These are phyloP conservation scores for Anseranas semipalmata DNA, from an alignment of 2,113 vertebrate species.

Conservation along the genomic window DNA sequence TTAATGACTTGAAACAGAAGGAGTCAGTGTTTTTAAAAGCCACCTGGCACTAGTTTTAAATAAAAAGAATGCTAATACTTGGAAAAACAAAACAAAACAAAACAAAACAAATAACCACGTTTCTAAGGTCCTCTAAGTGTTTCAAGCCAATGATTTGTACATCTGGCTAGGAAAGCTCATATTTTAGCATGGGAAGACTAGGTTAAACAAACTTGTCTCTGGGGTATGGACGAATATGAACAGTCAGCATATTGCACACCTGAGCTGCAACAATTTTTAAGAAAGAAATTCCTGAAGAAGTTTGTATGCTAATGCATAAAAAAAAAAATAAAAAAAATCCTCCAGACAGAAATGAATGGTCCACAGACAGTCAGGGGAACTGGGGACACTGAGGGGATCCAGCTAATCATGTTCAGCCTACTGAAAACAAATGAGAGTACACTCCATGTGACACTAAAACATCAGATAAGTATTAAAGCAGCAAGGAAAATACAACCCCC, in stretches of 20 bases:
- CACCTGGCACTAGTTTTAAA: constrained; percentile 58
- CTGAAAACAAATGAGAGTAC: background rate
- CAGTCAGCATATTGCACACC: constrained; percentile 26
- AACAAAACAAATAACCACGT: background rate
- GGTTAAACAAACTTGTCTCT: constrained; percentile 37
- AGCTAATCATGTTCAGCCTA: background rate
- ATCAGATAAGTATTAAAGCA: background rate
- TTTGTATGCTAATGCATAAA: background rate
- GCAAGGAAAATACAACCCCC: background rate
- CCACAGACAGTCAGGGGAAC: background rate
- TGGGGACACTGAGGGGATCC: background rate
- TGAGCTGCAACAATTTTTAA: background rate
- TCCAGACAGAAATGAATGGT: background rate
- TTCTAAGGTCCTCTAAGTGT: constrained; percentile 23
- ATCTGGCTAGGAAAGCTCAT: constrained; percentile 10
- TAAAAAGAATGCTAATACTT: constrained; percentile 36
- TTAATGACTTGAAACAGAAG: constrained; percentile 54
- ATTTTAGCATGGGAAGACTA: background rate
- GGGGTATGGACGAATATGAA: background rate
- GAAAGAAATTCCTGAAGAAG: constrained; percentile 49
- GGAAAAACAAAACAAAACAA: background rate
- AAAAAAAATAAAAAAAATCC: background rate
- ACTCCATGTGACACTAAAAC: background rate
- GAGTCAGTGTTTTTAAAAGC: constrained; percentile 51
- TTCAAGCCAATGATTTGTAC: constrained; percentile 51